Base-by-base conservation (phyloP, 2,888 invertebrate genomes). In the Nomada fucata region DNA sequence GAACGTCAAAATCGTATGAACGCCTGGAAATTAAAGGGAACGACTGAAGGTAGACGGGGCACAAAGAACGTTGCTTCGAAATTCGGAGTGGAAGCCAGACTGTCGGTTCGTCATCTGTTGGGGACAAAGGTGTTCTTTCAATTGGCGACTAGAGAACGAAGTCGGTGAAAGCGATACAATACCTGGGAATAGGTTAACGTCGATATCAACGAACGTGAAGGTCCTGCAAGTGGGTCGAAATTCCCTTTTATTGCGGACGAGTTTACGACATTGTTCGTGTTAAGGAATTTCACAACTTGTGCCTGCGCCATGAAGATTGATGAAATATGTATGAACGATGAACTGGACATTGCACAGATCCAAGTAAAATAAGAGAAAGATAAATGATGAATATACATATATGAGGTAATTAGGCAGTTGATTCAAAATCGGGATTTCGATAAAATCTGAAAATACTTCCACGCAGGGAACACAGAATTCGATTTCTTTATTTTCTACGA, bases 1-100 rank as follows among this genome's bases (percentile, higher is more conserved):
- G 57, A 52, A 47, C 55, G 63, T 80, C 50, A 52, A 63, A 80
- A 71, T 72, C 52, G 71, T 72, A 72, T 60, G 79, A 70, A 65
- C 42, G 53, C 20, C 13, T 64, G 76, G 57, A 67, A 80, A 77
- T 77, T 77, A 59, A 57, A 77, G 72, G 63, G 20, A 55, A 59
- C 55, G 44, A 50, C 7, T 53, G 70, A 55, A 71, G 50, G 53
- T 29, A 36, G 59, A 18, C n/a, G 18, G 11, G 42, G 23, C 18
- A 68, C 71, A 72, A 71, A 77, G 67, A 53, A 42, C 20, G 42
- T 23, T 26, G 65, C 47, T 20, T 60, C 53, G 60, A 57, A 72
- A 77, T 71, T 57, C 67, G 65, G 71, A 70, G 15, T 67, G 26
- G 42, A 52, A 53, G 15, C 1, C 7, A 50, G 50, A 15, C 50